Percentiles rank a stretch among this genome's conserved stretches.
phyloP scores from a whole-genome alignment of 2,113 vertebrate species.

The Megaceryle maxima region DNA sequence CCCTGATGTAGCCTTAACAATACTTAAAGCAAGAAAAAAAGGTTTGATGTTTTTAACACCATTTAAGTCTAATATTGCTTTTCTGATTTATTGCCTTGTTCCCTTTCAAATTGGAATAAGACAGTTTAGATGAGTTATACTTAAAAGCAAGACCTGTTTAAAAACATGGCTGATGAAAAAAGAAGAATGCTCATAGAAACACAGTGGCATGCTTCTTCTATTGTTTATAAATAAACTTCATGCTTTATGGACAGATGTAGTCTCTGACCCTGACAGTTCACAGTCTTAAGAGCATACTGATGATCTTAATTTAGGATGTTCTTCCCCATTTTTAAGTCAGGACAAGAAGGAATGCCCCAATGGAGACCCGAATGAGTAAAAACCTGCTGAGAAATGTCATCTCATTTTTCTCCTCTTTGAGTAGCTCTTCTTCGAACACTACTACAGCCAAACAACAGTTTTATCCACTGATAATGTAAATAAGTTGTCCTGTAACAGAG shows the following conservation, averaged over 20 bases:
- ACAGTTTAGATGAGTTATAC: neutral
- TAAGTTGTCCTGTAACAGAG: neutral
- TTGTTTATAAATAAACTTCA: neutral
- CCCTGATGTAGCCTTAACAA: neutral
- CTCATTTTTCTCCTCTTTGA: neutral
- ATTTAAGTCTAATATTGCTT: neutral
- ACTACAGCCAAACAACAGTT: neutral
- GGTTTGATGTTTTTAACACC: neutral
- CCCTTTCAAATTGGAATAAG: neutral
- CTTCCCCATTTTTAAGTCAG: neutral
- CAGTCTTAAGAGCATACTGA: neutral
- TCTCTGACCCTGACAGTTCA: neutral
- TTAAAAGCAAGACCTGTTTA: neutral
- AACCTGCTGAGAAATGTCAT: neutral
- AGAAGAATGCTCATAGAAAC: neutral
- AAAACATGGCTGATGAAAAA: neutral
- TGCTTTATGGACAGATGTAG: neutral
- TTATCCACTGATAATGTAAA: neutral
- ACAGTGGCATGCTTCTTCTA: neutral
- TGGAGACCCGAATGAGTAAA: neutral
- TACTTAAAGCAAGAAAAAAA: neutral
- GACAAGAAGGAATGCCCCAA: neutral
- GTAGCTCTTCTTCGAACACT: neutral
- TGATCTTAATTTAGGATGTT: neutral
- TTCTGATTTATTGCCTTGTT: neutral